Evolutionary conservation across 1,140 invertebrate species (phyloP), one percentile per base, ranked within the genome.

Genomic region (Drosophila erecta): DNA sequence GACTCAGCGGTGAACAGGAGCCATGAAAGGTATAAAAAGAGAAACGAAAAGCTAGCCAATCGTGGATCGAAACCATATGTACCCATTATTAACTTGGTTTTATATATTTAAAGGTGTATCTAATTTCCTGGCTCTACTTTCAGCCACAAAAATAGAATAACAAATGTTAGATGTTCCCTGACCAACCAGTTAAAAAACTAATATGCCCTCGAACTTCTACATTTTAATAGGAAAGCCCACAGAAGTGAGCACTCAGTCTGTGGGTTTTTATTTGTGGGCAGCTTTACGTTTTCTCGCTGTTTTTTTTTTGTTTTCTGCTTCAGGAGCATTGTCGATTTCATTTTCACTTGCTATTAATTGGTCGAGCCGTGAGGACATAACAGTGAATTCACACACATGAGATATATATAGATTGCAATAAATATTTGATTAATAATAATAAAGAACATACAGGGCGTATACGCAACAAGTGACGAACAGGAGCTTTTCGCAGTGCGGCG

Each of bases 381-480:
- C n/a, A 53, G 33, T 37, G 11, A 33, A 46, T 46, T 66, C 40
- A 40, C 61, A 69, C 43, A 69, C 22, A 70, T 70, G 24, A 70
- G 47, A 56, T 46, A 35, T 11, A 69, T 54, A 24, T 8, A 40
- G 37, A 57, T 37, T 33, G 43, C 20, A 38, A 49, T 70, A 70
- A 70, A 70, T 70, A 57, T 41, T 70, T 70, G 43, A 70, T 70
- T 57, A 70, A 70, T 70, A 35, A 43, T 57, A 70, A 70, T 70
- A 35, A 43, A 65, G 37, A 17, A 35, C 14, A 41, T 14, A 78
- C 76, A 79, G 66, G 84, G 84, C 83, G 84, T 70, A 89, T 87
- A 86, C 83, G 83, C 83, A 87, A 87, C 83, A 87, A 87, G 83
- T 87, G 84, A 87, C 62, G 67, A 69, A n/a, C 7, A 59, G 38